A percentile compares a stretch with the other conserved stretches of the same genome.
Evolutionary conservation across 2,888 invertebrate species (phyloP).

Genomic region (Microctonus aethiopoides): DNA sequence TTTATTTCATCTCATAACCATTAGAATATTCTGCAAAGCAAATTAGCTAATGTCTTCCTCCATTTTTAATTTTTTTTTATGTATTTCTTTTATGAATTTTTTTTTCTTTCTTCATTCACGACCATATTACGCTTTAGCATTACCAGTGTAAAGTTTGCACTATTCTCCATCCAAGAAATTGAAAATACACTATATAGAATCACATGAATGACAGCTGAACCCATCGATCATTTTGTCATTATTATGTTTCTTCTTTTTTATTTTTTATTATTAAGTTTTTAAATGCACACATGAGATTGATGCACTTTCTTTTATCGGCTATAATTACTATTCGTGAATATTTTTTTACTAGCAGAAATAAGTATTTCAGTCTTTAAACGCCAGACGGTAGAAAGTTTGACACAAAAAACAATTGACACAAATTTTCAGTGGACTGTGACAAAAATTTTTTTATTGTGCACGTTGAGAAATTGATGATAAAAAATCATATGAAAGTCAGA

Average conservation of each 20-base stretch:
- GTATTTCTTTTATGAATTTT: slow-evolving; percentile 10
- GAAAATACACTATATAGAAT: not conserved
- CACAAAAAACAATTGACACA: too few relatives aligned
- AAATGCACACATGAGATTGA: not conserved
- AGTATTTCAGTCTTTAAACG: not conserved
- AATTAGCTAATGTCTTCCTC: slow-evolving; percentile 37
- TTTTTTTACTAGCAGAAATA: not conserved
- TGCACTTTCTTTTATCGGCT: not conserved
- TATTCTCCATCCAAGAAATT: slow-evolving; percentile 1
- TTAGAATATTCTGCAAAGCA: slow-evolving; percentile 36
- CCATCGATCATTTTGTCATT: slow-evolving; percentile 22
- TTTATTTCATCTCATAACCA: slow-evolving; percentile 11
- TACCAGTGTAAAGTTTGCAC: not conserved
- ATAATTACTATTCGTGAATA: not conserved
- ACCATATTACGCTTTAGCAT: not conserved
- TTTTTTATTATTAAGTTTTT: slow-evolving; percentile 1
- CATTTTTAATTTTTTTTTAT: not conserved
- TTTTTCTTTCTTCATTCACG: not conserved
- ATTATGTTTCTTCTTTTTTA: too few relatives aligned
- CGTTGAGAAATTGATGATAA: too few relatives aligned
- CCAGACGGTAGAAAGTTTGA: not conserved
- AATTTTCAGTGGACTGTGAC: too few relatives aligned
- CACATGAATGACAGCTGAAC: not conserved
- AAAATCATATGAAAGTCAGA: too few relatives aligned
- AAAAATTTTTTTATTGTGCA: too few relatives aligned